phyloP scores from a whole-genome alignment of 1,140 invertebrate genomes.

The Luehdorfia chinensis region DNA sequence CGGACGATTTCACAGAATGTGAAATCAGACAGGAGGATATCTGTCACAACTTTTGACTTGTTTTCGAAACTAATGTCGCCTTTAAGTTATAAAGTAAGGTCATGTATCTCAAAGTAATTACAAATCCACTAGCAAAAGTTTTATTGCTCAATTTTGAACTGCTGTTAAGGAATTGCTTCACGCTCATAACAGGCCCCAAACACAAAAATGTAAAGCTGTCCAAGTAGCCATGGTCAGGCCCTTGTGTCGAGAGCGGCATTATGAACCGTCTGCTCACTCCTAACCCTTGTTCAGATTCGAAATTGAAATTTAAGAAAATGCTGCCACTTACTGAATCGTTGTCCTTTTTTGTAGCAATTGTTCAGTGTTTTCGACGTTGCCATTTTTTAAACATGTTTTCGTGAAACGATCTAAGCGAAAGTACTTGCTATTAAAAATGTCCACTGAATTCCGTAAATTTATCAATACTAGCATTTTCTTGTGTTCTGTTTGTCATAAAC shows the following conservation, averaged over 20 bases:
- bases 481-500: too few relatives aligned
- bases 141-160: background rate
- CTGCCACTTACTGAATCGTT: conserved; percentile 12
- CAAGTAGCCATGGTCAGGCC: conserved; percentile 66
- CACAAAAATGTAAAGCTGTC: conserved; percentile 51
- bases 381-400: background rate
- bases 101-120: too few relatives aligned
- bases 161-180: background rate
- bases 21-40: too few relatives aligned
- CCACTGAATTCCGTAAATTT: too few relatives aligned
- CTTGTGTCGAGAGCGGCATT: conserved; percentile 65
- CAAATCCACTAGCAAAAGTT: too few relatives aligned
- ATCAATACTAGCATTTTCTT: too few relatives aligned
- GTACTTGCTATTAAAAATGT: too few relatives aligned
- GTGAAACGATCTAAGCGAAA: too few relatives aligned
- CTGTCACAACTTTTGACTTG: too few relatives aligned
- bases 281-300: conserved; percentile 48
- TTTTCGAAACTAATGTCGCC: too few relatives aligned
- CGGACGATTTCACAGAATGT: too few relatives aligned
- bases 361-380: background rate
- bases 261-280: conserved; percentile 56
- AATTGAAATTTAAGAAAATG: conserved; percentile 64
- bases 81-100: too few relatives aligned
- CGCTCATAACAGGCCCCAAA: conserved; percentile 33
- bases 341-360: conserved; percentile 10